Conservation (phyloP, 2,113 vertebrate species). For the Antechinus flavipes region DNA sequence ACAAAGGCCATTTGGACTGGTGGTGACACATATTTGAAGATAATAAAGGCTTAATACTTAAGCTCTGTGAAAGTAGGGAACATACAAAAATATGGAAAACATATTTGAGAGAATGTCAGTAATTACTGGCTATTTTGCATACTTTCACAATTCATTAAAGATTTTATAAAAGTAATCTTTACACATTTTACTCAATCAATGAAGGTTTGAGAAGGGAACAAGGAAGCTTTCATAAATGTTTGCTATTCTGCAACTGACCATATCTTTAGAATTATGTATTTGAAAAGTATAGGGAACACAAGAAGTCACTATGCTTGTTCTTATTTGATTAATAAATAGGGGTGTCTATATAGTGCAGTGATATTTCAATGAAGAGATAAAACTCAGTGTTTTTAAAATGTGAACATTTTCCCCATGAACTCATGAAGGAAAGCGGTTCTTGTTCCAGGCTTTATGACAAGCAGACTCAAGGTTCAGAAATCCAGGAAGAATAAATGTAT, state of each 20-base stretch:
- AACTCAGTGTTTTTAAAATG: constrained; percentile 81
- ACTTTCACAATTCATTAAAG: background rate
- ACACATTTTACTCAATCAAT: background rate
- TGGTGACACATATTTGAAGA: too few species aligned
- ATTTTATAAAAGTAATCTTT: background rate
- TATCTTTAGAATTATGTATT: background rate
- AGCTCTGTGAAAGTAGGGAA: too few species aligned
- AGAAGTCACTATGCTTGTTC: background rate
- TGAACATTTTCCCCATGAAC: constrained; percentile 68
- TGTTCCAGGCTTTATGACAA: constrained; percentile 62
- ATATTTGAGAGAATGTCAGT: background rate
- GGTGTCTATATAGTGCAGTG: background rate
- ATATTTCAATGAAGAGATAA: constrained; percentile 42
- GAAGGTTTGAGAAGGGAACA: background rate
- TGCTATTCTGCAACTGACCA: background rate
- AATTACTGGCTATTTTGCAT: background rate
- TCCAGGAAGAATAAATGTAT: constrained; percentile 67
- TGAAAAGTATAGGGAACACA: background rate
- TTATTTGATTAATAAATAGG: background rate
- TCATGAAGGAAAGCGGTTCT: constrained; percentile 70
- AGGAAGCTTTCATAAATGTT: background rate
- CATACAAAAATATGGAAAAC: background rate
- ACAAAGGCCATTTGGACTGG: too few species aligned
- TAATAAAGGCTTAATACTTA: too few species aligned
- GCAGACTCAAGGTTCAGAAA: constrained; percentile 69